These are phyloP conservation scores for Cactoblastis cactorum DNA, from an alignment of 2,888 invertebrate species.

Conservation along the genomic window DNA sequence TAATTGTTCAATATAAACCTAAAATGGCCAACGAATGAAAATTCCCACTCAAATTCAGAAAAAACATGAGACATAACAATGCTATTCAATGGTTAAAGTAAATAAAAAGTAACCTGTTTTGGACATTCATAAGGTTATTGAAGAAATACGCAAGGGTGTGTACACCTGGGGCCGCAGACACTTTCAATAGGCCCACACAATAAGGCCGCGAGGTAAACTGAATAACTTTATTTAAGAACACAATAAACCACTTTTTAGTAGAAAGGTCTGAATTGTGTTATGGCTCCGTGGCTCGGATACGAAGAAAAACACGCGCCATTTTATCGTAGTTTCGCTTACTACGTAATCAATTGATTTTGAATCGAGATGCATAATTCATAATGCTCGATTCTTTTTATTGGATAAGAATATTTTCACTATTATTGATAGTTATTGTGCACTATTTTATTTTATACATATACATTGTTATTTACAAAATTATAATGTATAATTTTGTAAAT, in stretches of 20 bases:
- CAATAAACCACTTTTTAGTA: slow-evolving; percentile 75
- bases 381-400: not conserved
- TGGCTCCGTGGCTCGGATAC: slow-evolving; percentile 40
- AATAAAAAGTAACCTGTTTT: slow-evolving; percentile 69
- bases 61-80: slow-evolving; percentile 48
- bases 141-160: slow-evolving; percentile 52
- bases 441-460: too few relatives aligned
- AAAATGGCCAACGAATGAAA: not conserved
- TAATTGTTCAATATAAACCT: not conserved
- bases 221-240: slow-evolving; percentile 77
- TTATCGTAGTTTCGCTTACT: slow-evolving; percentile 17
- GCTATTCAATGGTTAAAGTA: slow-evolving; percentile 48
- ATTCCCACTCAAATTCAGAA: slow-evolving; percentile 29
- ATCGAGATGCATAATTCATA: slow-evolving; percentile 3
- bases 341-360: slow-evolving; percentile 9
- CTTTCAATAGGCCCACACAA: slow-evolving; percentile 63
- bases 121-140: slow-evolving; percentile 72
- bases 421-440: not conserved
- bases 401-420: not conserved
- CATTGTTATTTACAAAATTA: too few relatives aligned
- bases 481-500: too few relatives aligned
- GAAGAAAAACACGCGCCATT: slow-evolving; percentile 40
- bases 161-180: slow-evolving; percentile 57
- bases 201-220: slow-evolving; percentile 62
- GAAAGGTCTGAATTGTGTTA: slow-evolving; percentile 60